Conservation (phyloP, 2,888 invertebrate genomes). For the Leptothorax acervorum region DNA sequence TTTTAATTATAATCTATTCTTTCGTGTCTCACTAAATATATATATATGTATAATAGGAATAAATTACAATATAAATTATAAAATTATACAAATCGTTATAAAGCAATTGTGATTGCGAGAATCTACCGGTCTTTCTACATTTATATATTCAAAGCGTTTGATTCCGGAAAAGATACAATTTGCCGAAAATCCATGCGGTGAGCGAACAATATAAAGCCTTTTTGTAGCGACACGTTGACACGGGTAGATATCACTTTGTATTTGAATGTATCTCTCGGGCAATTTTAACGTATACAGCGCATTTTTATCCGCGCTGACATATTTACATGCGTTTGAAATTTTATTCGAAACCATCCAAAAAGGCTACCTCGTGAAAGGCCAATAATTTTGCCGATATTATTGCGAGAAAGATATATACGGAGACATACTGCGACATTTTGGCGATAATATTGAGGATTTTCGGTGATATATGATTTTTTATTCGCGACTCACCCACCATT, state of each 20-base stretch:
- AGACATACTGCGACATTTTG: constrained; percentile 22
- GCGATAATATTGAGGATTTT: constrained; percentile 27
- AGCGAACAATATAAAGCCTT: constrained; percentile 13
- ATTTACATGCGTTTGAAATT: constrained; percentile 17
- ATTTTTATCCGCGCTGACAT: constrained; percentile 16
- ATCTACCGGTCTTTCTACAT: not conserved
- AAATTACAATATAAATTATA: constrained; percentile 13
- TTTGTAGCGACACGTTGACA: constrained; percentile 8
- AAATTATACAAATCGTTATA: not conserved
- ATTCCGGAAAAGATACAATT: constrained; percentile 20
- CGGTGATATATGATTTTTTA: constrained; percentile 24
- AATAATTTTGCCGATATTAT: constrained; percentile 15
- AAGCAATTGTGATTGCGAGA: not conserved
- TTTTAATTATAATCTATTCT: not conserved
- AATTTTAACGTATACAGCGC: constrained; percentile 19
- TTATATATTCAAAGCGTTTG: not conserved
- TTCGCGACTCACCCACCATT: constrained; percentile 88
- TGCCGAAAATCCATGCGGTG: constrained; percentile 13
- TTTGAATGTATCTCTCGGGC: constrained; percentile 12
- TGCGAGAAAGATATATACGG: constrained; percentile 4
- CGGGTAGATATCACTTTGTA: not conserved
- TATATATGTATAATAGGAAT: not conserved
- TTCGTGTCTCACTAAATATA: not conserved
- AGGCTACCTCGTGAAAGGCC: not conserved
- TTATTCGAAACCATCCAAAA: not conserved